Conservation (phyloP, 2,113 vertebrate species). For the Isurus oxyrinchus region DNA sequence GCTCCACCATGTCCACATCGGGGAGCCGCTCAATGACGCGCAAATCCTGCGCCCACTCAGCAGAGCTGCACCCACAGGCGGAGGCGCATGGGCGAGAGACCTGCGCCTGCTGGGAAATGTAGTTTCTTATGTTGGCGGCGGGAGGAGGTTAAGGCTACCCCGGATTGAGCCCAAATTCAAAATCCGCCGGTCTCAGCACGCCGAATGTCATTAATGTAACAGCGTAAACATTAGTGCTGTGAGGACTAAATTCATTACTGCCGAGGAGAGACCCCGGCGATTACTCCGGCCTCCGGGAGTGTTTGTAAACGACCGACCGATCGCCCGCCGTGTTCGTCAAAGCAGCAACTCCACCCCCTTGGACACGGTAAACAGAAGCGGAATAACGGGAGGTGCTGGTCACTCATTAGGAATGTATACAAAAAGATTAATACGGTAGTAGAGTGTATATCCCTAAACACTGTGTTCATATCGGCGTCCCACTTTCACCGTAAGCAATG, state of each 20-base stretch:
- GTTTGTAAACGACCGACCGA: background rate
- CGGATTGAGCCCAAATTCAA: background rate
- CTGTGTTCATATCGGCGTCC: background rate
- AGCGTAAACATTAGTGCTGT: background rate
- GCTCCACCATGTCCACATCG: too few relatives aligned
- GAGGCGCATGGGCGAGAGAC: background rate
- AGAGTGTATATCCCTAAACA: background rate
- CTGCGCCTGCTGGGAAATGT: background rate
- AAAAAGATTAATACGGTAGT: background rate
- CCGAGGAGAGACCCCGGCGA: background rate
- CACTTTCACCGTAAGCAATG: background rate
- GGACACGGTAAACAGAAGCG: background rate
- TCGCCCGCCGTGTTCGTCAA: too few relatives aligned
- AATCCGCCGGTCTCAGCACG: background rate
- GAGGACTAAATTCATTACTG: background rate
- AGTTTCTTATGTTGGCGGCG: background rate
- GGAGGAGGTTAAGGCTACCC: background rate
- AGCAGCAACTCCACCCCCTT: background rate
- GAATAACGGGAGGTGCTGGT: background rate
- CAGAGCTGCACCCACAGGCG: background rate
- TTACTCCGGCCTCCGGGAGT: background rate
- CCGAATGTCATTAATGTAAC: background rate
- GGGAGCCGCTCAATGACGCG: background rate
- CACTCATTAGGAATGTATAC: background rate
- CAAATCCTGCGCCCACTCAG: background rate